Evolutionary conservation across 2,888 invertebrate species (phyloP).

Genomic region (Elegia similella): DNA sequence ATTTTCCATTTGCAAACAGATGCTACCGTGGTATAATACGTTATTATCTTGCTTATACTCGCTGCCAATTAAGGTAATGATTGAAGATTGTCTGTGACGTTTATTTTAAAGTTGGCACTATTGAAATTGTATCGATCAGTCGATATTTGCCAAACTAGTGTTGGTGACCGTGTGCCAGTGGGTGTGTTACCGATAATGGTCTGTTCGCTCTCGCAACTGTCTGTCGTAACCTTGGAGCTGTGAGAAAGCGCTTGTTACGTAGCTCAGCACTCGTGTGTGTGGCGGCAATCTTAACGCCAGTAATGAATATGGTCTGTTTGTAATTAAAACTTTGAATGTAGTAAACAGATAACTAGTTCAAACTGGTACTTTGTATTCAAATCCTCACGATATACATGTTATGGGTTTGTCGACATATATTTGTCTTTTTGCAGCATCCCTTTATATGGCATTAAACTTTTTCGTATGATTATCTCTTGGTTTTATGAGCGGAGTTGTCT

Average conservation of each 20-base stretch:
- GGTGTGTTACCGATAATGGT: constrained; percentile 52
- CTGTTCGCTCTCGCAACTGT: constrained; percentile 51
- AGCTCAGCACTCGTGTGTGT: constrained; percentile 34
- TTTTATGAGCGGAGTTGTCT: neutral
- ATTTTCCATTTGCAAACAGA: constrained; percentile 35
- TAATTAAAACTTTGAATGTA: constrained; percentile 41
- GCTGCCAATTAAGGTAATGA: constrained; percentile 25
- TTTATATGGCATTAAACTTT: neutral
- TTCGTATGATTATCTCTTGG: neutral
- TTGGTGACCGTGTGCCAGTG: constrained; percentile 34
- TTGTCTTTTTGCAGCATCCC: neutral
- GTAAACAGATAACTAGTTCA: constrained; percentile 8
- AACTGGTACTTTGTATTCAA: constrained; percentile 3
- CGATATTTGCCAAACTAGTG: constrained; percentile 17
- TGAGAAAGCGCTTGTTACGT: constrained; percentile 57
- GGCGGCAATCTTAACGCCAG: constrained; percentile 41
- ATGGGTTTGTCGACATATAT: neutral
- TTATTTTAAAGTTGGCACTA: constrained; percentile 9
- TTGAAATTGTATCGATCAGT: constrained; percentile 13
- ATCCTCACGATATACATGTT: neutral
- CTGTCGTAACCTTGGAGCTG: constrained; percentile 52
- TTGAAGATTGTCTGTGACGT: constrained; percentile 22
- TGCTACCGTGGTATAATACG: constrained; percentile 29
- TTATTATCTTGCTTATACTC: constrained; percentile 31
- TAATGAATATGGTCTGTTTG: constrained; percentile 37